Percentiles rank a stretch among this genome's conserved stretches.
Conservation (phyloP, 2,113 vertebrate genomes). For the Hyperopisus bebe region DNA sequence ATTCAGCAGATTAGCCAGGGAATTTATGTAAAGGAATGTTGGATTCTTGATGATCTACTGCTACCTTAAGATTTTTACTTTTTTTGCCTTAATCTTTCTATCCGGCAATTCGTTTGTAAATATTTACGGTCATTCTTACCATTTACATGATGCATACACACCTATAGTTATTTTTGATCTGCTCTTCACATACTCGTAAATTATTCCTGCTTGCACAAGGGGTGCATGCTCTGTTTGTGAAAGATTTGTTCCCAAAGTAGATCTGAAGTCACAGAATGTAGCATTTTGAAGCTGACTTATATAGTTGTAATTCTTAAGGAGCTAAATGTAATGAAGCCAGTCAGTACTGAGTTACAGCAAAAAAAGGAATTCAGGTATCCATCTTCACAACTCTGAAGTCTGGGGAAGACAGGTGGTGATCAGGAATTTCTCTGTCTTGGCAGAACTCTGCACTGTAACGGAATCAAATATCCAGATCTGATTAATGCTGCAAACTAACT, state of each 20-base stretch:
- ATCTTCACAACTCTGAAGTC: neutral
- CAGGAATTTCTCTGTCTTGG: neutral
- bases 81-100: neutral
- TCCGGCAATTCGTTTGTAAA: neutral
- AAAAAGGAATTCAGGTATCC: neutral
- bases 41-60: neutral
- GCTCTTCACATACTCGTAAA: neutral
- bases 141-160: neutral
- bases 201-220: neutral
- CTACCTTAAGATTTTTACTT: neutral
- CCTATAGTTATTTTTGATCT: neutral
- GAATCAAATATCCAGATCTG: neutral
- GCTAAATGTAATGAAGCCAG: neutral
- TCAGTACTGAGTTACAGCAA: neutral
- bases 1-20: neutral
- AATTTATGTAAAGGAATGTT: neutral
- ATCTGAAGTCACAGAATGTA: neutral
- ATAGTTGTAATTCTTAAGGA: neutral
- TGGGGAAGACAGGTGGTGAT: neutral
- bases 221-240: neutral
- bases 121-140: neutral
- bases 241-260: neutral
- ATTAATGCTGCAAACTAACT: neutral
- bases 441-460: neutral
- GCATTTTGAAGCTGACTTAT: neutral